Evolutionary conservation across 1,140 invertebrate genomes (phyloP).

Genomic region (Cecropterus lyciades): DNA sequence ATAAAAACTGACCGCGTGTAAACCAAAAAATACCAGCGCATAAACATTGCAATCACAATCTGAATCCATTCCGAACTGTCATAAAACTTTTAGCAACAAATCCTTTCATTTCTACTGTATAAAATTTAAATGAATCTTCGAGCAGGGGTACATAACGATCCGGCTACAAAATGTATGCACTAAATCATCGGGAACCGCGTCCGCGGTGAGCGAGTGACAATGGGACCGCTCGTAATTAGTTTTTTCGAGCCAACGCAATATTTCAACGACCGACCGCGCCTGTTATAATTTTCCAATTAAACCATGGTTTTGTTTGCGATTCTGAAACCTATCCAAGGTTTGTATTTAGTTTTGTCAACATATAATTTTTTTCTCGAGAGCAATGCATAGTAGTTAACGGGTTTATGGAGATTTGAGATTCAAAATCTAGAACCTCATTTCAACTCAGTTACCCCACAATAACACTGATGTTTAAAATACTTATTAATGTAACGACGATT

Average conservation of each 20-base stretch:
- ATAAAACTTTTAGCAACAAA: conserved; percentile 34
- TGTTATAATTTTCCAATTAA: conserved; percentile 31
- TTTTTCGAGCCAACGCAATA: conserved; percentile 27
- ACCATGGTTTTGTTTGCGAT: conserved; percentile 9
- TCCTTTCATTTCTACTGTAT: conserved; percentile 27
- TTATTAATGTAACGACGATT: too few species aligned
- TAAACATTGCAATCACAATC: conserved; percentile 24
- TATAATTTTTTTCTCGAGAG: too few species aligned
- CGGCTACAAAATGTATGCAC: conserved; percentile 29
- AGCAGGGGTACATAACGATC: conserved; percentile 24
- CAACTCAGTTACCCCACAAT: too few species aligned
- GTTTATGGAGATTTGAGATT: too few species aligned
- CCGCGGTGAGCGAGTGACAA: conserved; percentile 26
- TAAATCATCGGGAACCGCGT: conserved; percentile 29
- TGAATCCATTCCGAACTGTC: conserved; percentile 18
- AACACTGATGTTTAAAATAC: too few species aligned
- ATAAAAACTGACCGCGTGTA: background rate
- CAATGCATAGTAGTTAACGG: too few species aligned
- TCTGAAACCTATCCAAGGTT: background rate
- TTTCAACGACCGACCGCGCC: conserved; percentile 12
- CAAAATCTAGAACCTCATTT: too few species aligned
- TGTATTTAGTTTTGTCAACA: too few species aligned
- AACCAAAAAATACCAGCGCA: conserved; percentile 2
- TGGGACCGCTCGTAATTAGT: conserved; percentile 24
- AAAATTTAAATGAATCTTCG: conserved; percentile 35